Evolutionary conservation across 2,888 invertebrate species (phyloP), one percentile per base, ranked within the genome.

Genomic region (Xylocampa areola): DNA sequence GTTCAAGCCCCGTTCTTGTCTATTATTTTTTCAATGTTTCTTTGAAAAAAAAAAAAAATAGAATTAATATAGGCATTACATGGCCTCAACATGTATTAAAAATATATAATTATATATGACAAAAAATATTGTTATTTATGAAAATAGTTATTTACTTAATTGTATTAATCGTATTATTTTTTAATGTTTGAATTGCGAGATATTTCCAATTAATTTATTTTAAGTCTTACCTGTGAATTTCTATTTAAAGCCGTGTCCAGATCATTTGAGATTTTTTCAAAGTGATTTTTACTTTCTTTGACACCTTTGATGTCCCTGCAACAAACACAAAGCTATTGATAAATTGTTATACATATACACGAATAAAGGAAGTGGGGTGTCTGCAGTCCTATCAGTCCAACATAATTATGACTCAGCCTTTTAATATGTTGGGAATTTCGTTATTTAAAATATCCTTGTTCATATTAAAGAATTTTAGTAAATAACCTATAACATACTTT

Each of bases 221-320:
- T 0, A 21, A 0, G 17, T 39, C 52, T 79, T 82, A 95, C 95
- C 94, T 98, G 97, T 8, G 98, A 97, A 94, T 98, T 98, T 77
- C 97, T 95, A 72, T 96, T 95, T 74, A 98, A 92, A 48, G 98
- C 97, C 81, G 96, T 95, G 85, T 99, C 99, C 84, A 98, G 95
- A 83, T 98, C 98, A 73, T 96, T 96, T 57, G 98, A 98, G 77
- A 98, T 97, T 95, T 98, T 98, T 77, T 98, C 97, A 92, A 99
- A 98, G 87, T 98, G 97, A 79, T 97, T 96, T 81, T 97, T 97
- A 71, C 96, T 96, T 84, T 99, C 99, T 88, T 97, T 98, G 13
- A 98, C 97, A 80, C 96, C 96, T 90, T 97, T 97, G 55, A 98
- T 97, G 86, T 98, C 98, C 81, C 98, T 97, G 91, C 77, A 94